These are phyloP conservation scores for Drosophila suzukii DNA, from an alignment of 1,140 invertebrate species.

Conservation along the genomic window DNA sequence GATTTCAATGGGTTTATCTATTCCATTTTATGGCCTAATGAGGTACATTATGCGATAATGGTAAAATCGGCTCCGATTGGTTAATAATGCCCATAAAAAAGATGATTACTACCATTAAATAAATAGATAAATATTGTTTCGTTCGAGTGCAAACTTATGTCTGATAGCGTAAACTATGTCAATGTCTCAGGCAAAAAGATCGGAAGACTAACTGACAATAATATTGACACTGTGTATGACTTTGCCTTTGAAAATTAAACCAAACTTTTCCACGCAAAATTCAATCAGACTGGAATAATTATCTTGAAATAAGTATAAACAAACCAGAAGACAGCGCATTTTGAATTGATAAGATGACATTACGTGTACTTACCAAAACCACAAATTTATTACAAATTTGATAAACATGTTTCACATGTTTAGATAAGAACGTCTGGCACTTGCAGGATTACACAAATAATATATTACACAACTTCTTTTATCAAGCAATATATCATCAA, in stretches of 20 bases:
- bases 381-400: not conserved
- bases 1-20: slow-evolving; percentile 25
- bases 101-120: not conserved
- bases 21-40: slow-evolving; percentile 9
- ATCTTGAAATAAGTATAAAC: slow-evolving; percentile 1
- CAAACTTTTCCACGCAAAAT: not conserved
- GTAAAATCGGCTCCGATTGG: too few species aligned
- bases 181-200: not conserved
- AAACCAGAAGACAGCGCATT: slow-evolving; percentile 1
- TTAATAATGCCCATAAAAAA: too few species aligned
- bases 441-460: not conserved
- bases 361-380: not conserved
- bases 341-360: slow-evolving; percentile 11
- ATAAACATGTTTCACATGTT: not conserved
- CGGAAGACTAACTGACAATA: not conserved
- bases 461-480: not conserved
- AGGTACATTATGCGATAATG: slow-evolving; percentile 25
- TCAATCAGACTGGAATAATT: not conserved
- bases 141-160: not conserved
- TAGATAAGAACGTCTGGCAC: not conserved
- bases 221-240: not conserved
- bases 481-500: not conserved
- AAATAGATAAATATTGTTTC: too few species aligned
- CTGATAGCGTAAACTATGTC: not conserved
- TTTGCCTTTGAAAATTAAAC: not conserved